A percentile compares a stretch with the other conserved stretches of the same genome.
Conservation (phyloP, 2,888 invertebrate species). For the Cerceris ruficornis region DNA sequence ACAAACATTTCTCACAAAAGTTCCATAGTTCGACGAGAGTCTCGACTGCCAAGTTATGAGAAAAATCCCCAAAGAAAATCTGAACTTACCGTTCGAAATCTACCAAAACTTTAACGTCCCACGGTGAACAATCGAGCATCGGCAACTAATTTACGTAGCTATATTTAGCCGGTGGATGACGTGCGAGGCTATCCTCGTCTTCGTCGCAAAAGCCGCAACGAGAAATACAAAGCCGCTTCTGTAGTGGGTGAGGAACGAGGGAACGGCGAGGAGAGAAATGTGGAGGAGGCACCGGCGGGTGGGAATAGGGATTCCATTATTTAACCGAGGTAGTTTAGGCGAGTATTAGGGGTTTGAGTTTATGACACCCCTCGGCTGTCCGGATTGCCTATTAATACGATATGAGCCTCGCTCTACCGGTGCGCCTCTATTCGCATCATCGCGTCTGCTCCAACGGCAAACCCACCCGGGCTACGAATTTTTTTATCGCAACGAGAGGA, state of each 20-base stretch:
- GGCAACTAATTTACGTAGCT: constrained; percentile 32
- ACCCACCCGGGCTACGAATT: constrained; percentile 59
- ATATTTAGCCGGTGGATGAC: constrained; percentile 17
- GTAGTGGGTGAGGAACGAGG: constrained; percentile 48
- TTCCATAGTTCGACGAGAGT: too few relatives aligned
- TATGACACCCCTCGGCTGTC: constrained; percentile 81
- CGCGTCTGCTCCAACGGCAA: constrained; percentile 47
- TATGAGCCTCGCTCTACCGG: constrained; percentile 78
- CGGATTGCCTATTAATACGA: constrained; percentile 82
- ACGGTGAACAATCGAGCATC: constrained; percentile 38
- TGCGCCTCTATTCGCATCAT: constrained; percentile 59
- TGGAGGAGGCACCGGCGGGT: constrained; percentile 58
- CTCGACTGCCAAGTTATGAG: too few relatives aligned
- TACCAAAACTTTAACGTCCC: not conserved
- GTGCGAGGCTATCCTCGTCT: constrained; percentile 34
- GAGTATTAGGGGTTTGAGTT: constrained; percentile 82
- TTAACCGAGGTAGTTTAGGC: constrained; percentile 82
- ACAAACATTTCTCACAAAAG: too few relatives aligned
- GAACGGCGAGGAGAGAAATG: constrained; percentile 50
- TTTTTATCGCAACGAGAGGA: constrained; percentile 58
- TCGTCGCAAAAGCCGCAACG: constrained; percentile 47
- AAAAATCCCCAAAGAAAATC: too few relatives aligned
- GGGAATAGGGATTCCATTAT: constrained; percentile 81
- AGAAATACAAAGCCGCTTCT: constrained; percentile 56
- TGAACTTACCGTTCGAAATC: too few relatives aligned